Conservation (phyloP, 2,113 vertebrate genomes). For the Felis chaus region DNA sequence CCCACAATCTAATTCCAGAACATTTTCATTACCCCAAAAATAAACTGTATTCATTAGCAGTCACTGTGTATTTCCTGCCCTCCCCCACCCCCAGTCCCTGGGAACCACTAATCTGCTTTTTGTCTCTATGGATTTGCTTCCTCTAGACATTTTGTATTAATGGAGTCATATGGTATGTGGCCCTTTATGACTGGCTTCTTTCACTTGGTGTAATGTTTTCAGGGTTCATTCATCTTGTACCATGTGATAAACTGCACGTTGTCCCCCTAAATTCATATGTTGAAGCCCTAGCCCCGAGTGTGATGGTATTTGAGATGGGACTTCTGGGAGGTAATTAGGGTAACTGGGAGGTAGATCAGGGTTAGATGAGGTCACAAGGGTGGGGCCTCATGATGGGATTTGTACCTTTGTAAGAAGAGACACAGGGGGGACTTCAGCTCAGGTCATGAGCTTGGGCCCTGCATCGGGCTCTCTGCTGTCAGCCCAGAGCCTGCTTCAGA, state of each 20-base stretch:
- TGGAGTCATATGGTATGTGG: background rate
- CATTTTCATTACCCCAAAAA: background rate
- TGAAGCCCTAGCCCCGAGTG: background rate
- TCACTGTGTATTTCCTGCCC: background rate
- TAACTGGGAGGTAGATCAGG: too few relatives aligned
- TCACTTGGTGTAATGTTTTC: background rate
- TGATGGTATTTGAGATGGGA: background rate
- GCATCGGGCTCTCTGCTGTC: too few relatives aligned
- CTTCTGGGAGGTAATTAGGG: background rate
- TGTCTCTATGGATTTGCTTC: background rate
- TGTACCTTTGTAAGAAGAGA: background rate
- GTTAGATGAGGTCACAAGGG: background rate
- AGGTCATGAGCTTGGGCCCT: too few relatives aligned
- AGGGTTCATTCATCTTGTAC: background rate
- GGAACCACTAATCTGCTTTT: background rate
- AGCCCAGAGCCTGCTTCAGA: too few relatives aligned
- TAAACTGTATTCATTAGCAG: background rate
- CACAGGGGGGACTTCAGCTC: too few relatives aligned
- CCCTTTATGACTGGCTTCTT: background rate
- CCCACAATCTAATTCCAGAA: conserved; percentile 1
- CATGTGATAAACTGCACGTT: background rate
- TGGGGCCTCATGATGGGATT: background rate
- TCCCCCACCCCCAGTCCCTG: background rate
- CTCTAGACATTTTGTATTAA: background rate
- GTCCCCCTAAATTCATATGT: background rate